Evolutionary conservation across 1,140 invertebrate species (phyloP), one percentile per base, ranked within the genome.

Genomic region (Ruditapes philippinarum): DNA sequence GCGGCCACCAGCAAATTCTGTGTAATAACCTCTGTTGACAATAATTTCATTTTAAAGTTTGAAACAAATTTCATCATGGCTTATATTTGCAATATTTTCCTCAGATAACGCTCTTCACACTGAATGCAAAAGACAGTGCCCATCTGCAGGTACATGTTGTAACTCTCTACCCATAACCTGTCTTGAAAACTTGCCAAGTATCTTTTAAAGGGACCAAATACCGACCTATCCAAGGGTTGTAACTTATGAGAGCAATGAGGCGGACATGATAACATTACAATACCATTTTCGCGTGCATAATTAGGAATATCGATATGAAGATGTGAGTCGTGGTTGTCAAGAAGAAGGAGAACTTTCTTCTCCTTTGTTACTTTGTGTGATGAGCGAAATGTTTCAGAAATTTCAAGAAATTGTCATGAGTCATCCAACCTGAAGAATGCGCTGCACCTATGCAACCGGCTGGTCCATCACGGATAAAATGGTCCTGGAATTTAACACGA

Each of bases 251-350:
- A 68, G 11, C 62, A 68, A 28, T 74, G 70, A 1, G 70, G 70
- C 5, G 70, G 36, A 49, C 40, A 74, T 42, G 42, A 74, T 38
- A 74, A 42, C 14, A 74, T 42, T 42, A 74, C 70, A 12, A 42
- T 74, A n/a, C 25, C 70, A 45, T 70, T 70, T 31, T 70, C 68
- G 14, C 33, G 2, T 7, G 68, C 68, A 70, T 36, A 36, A 31
- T 74, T 25, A 40, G 42, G 36, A 74, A 7, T 25, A 49, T 74
- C 70, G 4, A 42, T 28, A 74, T 14, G 22, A 25, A 45, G 36
- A 74, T 74, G 38, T 2, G 70, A 74, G 42, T 74, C 38, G 17
- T 74, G 70, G 40, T 74, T 74, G 28, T 74, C 70, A 22, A 74
- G n/a, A 36, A 45, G 42, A 49, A 74, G 3, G 38, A 74, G 42